These are phyloP conservation scores for Gerris buenoi DNA, from an alignment of 1,140 invertebrate genomes.

Conservation along the genomic window DNA sequence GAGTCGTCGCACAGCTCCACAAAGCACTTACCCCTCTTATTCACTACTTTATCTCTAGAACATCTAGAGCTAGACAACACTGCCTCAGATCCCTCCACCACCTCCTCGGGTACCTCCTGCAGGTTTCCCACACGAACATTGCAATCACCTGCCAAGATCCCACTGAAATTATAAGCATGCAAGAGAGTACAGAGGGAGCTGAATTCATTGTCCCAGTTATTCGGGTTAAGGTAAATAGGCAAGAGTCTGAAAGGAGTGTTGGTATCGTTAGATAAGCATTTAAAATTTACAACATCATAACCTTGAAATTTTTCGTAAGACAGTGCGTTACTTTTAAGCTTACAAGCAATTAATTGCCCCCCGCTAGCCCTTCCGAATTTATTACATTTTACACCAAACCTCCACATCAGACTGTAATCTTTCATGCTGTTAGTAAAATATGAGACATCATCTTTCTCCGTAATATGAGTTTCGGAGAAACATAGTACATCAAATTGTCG, in stretches of 20 bases:
- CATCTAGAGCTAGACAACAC: neutral
- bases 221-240: neutral
- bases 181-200: neutral
- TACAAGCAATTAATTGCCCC: neutral
- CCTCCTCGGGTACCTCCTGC: neutral
- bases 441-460: neutral
- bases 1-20: neutral
- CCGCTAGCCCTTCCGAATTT: neutral
- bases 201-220: neutral
- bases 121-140: neutral
- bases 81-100: neutral
- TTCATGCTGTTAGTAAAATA: neutral
- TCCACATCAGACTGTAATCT: neutral
- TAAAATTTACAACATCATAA: neutral
- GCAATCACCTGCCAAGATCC: neutral
- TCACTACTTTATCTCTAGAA: neutral
- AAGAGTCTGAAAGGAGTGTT: neutral
- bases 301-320: neutral
- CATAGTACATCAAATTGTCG: neutral
- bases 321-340: neutral
- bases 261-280: neutral
- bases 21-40: neutral
- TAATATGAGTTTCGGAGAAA: neutral
- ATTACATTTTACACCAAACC: neutral
- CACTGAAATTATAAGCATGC: neutral